phyloP scores from a whole-genome alignment of 2,888 invertebrate genomes.

The Stenodera caucasica region DNA sequence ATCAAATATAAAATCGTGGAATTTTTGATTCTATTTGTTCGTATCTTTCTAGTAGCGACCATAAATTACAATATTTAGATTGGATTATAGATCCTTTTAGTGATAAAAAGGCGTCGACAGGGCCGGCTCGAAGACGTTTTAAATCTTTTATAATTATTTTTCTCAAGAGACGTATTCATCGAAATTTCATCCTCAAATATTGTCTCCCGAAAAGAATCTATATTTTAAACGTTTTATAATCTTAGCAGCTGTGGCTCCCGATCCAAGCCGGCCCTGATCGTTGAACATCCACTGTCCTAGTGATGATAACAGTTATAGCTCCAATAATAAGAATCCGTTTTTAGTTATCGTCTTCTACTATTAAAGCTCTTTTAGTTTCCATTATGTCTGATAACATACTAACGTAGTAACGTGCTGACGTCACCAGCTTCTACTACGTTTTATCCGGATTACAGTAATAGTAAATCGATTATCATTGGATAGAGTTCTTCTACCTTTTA shows the following conservation, averaged over 20 bases:
- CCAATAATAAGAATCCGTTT: neutral
- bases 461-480: slow-evolving; percentile 33
- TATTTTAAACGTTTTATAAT: no score
- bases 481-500: slow-evolving; percentile 27
- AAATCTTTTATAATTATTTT: no score
- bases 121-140: no score
- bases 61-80: no score
- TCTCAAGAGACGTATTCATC: no score
- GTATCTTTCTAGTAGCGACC: no score
- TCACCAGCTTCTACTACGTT: slow-evolving; percentile 26
- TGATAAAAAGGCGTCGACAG: neutral
- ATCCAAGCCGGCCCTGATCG: no score
- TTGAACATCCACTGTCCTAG: neutral
- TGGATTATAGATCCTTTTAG: neutral
- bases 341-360: neutral
- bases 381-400: neutral
- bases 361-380: slow-evolving; percentile 1
- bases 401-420: slow-evolving; percentile 29
- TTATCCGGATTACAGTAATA: slow-evolving; percentile 40
- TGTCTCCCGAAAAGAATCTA: no score
- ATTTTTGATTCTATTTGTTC: neutral
- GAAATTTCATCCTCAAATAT: no score
- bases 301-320: slow-evolving; percentile 2
- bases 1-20: neutral
- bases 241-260: no score